A percentile compares a stretch with the other conserved stretches of the same genome.
These are phyloP conservation scores for Euglossa dilemma DNA, from an alignment of 1,140 invertebrate species.

Conservation along the genomic window DNA sequence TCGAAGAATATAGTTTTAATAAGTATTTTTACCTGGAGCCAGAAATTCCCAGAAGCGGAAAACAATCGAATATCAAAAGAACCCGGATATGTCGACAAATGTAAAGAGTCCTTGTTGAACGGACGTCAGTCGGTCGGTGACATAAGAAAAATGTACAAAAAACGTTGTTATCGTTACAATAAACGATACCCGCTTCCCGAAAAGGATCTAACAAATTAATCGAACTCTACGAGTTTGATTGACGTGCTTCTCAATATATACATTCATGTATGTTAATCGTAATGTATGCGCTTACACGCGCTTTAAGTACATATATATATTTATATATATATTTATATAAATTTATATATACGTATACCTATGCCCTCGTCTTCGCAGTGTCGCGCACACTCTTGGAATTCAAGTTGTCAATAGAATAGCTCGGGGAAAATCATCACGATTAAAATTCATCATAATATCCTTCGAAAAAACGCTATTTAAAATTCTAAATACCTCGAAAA, in stretches of 20 bases:
- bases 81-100: slow-evolving; percentile 4
- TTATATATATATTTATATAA: slow-evolving; percentile 60
- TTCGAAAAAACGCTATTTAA: slow-evolving; percentile 19
- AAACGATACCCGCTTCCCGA: slow-evolving; percentile 43
- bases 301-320: slow-evolving; percentile 54
- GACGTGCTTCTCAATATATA: slow-evolving; percentile 70
- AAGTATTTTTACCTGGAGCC: not conserved
- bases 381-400: slow-evolving; percentile 53
- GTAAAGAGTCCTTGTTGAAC: slow-evolving; percentile 31
- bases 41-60: not conserved
- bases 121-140: slow-evolving; percentile 56
- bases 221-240: slow-evolving; percentile 75
- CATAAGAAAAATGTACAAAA: slow-evolving; percentile 73
- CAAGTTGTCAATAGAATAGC: not conserved
- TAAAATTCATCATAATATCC: slow-evolving; percentile 10
- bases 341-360: slow-evolving; percentile 63
- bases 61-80: slow-evolving; percentile 24
- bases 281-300: slow-evolving; percentile 48
- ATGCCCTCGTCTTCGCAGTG: slow-evolving; percentile 64
- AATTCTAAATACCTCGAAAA: slow-evolving; percentile 1
- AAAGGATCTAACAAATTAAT: slow-evolving; percentile 63
- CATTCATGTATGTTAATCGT: slow-evolving; percentile 61
- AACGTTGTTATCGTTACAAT: slow-evolving; percentile 52
- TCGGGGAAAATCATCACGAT: not conserved
- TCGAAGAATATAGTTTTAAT: not conserved